Conservation (phyloP, 2,113 vertebrate genomes). For the Myiopsitta monachus region DNA sequence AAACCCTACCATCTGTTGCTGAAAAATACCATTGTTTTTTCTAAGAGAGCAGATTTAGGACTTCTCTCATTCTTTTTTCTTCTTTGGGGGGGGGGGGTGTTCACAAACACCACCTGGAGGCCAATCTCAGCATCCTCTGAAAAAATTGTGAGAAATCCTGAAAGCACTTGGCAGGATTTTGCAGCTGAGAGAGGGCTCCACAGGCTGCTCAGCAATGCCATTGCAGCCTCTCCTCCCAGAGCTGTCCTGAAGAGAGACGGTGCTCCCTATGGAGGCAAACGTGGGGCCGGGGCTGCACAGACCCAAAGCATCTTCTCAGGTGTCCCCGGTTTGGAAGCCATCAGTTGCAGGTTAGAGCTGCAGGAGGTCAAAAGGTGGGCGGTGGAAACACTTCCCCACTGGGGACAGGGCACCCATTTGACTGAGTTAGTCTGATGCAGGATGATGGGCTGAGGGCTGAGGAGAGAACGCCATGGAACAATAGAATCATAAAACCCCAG, state of each 20-base stretch:
- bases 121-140: neutral
- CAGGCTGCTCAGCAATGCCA: neutral
- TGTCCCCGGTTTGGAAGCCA: neutral
- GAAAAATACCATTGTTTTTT: neutral
- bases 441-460: neutral
- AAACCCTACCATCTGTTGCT: neutral
- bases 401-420: neutral
- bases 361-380: neutral
- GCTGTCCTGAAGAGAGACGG: neutral
- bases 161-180: neutral
- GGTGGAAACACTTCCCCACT: neutral
- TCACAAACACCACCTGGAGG: neutral
- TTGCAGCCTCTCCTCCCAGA: neutral
- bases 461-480: neutral
- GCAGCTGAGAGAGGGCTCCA: neutral
- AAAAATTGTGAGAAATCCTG: neutral
- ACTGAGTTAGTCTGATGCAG: neutral
- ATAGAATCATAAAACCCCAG: neutral
- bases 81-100: neutral
- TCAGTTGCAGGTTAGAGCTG: neutral
- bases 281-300: neutral
- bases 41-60: neutral
- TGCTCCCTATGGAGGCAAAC: neutral
- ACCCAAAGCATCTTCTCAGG: neutral
- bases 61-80: neutral